These are phyloP conservation scores for Acleris sparsana DNA, from an alignment of 2,888 invertebrate genomes.

Conservation along the genomic window DNA sequence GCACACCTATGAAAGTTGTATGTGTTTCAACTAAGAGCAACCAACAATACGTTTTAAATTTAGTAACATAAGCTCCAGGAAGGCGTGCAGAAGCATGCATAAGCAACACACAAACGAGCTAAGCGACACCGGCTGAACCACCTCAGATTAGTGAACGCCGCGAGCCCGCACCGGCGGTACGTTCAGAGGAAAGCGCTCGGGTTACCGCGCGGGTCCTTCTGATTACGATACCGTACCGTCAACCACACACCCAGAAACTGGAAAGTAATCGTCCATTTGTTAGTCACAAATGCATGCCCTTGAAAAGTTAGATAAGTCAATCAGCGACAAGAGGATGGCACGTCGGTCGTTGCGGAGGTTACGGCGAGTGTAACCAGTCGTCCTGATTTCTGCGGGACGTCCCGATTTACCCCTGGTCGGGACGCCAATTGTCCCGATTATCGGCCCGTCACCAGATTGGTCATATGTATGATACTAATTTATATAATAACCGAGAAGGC, in stretches of 20 bases:
- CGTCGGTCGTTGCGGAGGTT: no score
- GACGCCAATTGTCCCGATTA: no score
- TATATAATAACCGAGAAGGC: no score
- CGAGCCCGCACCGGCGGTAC: slow-evolving; percentile 67
- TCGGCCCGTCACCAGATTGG: no score
- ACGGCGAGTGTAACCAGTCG: no score
- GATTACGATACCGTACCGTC: slow-evolving; percentile 98
- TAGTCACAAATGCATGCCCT: slow-evolving; percentile 64
- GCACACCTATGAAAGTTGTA: no score
- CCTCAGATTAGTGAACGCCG: slow-evolving; percentile 66
- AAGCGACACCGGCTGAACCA: slow-evolving; percentile 62
- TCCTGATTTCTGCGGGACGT: no score
- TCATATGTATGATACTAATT: no score
- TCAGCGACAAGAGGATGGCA: background rate
- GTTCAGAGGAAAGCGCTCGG: slow-evolving; percentile 98
- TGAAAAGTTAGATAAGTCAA: slow-evolving; percentile 8
- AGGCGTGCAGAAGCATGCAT: slow-evolving; percentile 34
- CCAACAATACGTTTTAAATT: no score
- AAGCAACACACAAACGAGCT: slow-evolving; percentile 39
- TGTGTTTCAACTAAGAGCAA: no score
- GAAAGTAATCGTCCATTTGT: slow-evolving; percentile 68
- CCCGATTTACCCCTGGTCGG: no score
- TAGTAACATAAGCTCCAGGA: background rate
- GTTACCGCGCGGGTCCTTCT: slow-evolving; percentile 98
- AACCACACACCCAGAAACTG: slow-evolving; percentile 99